Evolutionary conservation across 2,888 invertebrate species (phyloP).

Genomic region (Azorinus chamasolen): DNA sequence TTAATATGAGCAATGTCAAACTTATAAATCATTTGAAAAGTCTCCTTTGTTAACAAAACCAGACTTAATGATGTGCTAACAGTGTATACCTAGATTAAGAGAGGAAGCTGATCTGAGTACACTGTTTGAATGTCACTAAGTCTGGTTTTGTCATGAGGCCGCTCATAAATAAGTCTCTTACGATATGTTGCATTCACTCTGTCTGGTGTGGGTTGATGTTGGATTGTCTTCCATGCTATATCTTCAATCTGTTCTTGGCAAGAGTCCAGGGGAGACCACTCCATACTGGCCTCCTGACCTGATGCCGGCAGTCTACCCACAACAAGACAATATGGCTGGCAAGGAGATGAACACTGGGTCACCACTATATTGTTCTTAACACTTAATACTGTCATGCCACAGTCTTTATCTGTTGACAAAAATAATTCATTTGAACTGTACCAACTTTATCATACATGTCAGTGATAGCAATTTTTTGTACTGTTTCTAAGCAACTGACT

Average conservation of each 20-base stretch:
- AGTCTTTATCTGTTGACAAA: background rate
- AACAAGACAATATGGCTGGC: conserved; percentile 75
- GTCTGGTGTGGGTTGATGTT: conserved; percentile 71
- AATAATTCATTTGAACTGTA: background rate
- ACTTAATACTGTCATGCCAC: conserved; percentile 71
- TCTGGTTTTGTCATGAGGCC: too few relatives aligned
- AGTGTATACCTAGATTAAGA: too few relatives aligned
- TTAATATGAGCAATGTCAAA: too few relatives aligned
- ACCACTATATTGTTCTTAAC: conserved; percentile 76
- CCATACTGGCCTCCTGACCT: conserved; percentile 66
- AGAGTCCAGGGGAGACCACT: conserved; percentile 73
- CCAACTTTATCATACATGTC: too few relatives aligned
- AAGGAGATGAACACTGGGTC: conserved; percentile 75
- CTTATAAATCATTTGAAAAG: too few relatives aligned
- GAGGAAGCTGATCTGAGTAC: too few relatives aligned
- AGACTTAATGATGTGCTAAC: too few relatives aligned
- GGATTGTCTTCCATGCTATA: conserved; percentile 75
- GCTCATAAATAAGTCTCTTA: conserved; percentile 49
- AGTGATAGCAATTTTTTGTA: too few relatives aligned
- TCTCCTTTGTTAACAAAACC: too few relatives aligned
- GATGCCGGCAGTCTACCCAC: conserved; percentile 71
- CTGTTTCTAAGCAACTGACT: too few relatives aligned
- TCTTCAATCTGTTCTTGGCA: conserved; percentile 63
- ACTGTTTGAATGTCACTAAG: too few relatives aligned
- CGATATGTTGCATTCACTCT: conserved; percentile 72